Base-by-base conservation (phyloP, 2,888 invertebrate species). In the Lasioglossum morio region DNA sequence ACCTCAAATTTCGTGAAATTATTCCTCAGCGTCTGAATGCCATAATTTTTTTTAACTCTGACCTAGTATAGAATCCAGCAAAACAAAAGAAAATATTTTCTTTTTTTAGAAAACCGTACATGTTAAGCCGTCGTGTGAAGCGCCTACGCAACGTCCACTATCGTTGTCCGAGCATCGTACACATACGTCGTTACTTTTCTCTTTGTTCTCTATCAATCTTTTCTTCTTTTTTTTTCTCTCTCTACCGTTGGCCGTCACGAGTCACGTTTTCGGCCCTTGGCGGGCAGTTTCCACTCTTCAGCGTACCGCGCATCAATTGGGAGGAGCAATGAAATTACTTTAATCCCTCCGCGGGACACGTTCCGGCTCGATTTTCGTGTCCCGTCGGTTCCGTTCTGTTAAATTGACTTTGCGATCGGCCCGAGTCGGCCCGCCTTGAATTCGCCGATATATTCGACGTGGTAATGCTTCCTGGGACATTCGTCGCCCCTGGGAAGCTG, bases 291-390 rank as follows among this genome's bases (percentile, higher is more conserved):
- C 60, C 60, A 63, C 60, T 63, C 30, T 30, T 63, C 60, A 16
- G 60, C 12, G 60, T 63, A 16, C 30, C 30, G 60, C 60, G 10
- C 53, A 60, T 74, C 77, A 79, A 83, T 87, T 73, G 79, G 78
- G 66, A 75, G 79, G 74, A 72, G 83, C 77, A 81, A 85, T 83
- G 82, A 87, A 87, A 83, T 87, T 87, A 81, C 60, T 79, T 75
- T 77, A 84, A 82, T 86, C 77, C 79, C 75, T 66, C 63, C 53
- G 48, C 81, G 53, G 70, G 69, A 81, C 82, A 72, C 81, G 77
- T 80, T 60, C 37, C 76, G n/a, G 77, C 57, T 75, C 79, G 76
- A 84, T 82, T 82, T 70, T 72, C 72, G 40, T 63, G 74, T 57
- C 60, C 23, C 37, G 82, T 81, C 85, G 79, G 70, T 79, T 83